Evolutionary conservation across 2,888 invertebrate species (phyloP).

Genomic region (Dendrolimus houi): DNA sequence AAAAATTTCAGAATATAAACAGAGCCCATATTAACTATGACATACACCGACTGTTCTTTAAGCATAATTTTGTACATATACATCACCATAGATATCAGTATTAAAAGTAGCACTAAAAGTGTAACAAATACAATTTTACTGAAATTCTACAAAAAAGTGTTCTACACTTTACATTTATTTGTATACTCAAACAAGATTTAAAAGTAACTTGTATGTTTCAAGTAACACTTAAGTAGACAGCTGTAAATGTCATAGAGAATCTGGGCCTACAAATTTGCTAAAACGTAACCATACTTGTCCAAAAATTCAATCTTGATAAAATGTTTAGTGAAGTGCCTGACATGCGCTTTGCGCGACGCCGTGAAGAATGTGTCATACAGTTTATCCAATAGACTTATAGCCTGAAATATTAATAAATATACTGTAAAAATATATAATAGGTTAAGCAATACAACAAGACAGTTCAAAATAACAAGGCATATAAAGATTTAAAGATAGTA

Average conservation of each 20-base stretch:
- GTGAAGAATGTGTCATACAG: constrained; percentile 76
- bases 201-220: constrained; percentile 5
- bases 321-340: constrained; percentile 79
- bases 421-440: constrained; percentile 59
- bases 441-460: constrained; percentile 14
- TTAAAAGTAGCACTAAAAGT: too few relatives aligned
- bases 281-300: constrained; percentile 69
- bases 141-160: too few relatives aligned
- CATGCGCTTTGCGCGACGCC: constrained; percentile 72
- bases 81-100: too few relatives aligned
- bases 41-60: background rate
- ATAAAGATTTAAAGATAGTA: too few relatives aligned
- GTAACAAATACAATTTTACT: too few relatives aligned
- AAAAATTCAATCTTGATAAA: constrained; percentile 85
- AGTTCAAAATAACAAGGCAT: too few relatives aligned
- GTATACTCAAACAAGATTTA: too few relatives aligned
- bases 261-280: constrained; percentile 3
- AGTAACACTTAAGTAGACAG: too few relatives aligned
- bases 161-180: too few relatives aligned
- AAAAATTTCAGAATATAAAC: constrained; percentile 7
- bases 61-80: too few relatives aligned
- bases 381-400: constrained; percentile 80
- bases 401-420: constrained; percentile 73
- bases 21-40: constrained; percentile 2
- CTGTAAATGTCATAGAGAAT: background rate